Conservation (phyloP, 2,888 invertebrate genomes). For the Drosophila cyrtoloma region DNA sequence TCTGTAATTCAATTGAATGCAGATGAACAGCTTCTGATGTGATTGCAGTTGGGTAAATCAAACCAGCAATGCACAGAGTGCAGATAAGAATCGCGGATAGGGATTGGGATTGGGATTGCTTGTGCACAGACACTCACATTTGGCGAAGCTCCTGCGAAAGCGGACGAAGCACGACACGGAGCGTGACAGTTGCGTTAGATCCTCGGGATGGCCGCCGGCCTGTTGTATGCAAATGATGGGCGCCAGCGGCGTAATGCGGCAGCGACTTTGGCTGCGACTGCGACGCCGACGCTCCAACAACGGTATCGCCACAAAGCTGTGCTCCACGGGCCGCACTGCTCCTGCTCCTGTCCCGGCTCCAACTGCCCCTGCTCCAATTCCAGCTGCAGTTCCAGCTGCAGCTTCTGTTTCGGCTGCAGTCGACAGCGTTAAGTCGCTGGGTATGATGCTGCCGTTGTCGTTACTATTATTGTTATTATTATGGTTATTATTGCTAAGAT, state of each 20-base stretch:
- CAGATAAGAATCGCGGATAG: slow-evolving; percentile 1
- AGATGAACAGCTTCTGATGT: slow-evolving; percentile 37
- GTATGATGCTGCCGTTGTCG: slow-evolving; percentile 34
- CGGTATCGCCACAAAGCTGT: slow-evolving; percentile 65
- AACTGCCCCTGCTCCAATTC: background rate
- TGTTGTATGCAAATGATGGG: slow-evolving; percentile 72
- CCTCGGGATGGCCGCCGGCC: slow-evolving; percentile 53
- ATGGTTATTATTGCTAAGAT: slow-evolving; percentile 27
- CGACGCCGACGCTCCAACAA: slow-evolving; percentile 63
- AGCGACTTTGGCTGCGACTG: slow-evolving; percentile 65
- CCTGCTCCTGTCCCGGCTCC: background rate
- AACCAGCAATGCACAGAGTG: slow-evolving; percentile 1
- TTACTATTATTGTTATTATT: slow-evolving; percentile 26
- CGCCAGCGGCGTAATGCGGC: slow-evolving; percentile 62
- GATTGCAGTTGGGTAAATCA: slow-evolving; percentile 12
- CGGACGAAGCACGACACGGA: slow-evolving; percentile 77
- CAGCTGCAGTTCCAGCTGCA: slow-evolving; percentile 5
- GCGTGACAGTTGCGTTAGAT: slow-evolving; percentile 61
- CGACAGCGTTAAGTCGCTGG: slow-evolving; percentile 16
- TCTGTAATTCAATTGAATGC: slow-evolving; percentile 68
- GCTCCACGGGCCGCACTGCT: slow-evolving; percentile 16
- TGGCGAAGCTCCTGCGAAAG: slow-evolving; percentile 71
- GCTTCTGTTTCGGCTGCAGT: background rate
- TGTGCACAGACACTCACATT: slow-evolving; percentile 65
- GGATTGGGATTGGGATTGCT: background rate